Evolutionary conservation across 2,888 invertebrate genomes (phyloP).

Genomic region (Lasioglossum oenotherae): DNA sequence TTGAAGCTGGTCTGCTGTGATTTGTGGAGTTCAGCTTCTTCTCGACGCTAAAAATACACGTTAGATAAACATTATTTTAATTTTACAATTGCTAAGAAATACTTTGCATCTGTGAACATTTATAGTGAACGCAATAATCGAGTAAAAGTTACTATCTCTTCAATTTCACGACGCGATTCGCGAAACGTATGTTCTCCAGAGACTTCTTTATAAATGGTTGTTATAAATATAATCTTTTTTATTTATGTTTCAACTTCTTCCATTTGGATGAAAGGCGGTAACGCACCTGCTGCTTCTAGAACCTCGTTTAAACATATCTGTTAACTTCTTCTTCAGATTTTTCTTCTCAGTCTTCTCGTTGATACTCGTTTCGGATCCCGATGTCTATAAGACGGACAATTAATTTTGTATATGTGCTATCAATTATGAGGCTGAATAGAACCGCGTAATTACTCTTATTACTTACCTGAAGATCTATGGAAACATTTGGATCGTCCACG

Average conservation of each 20-base stretch:
- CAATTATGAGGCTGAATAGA: too few species aligned
- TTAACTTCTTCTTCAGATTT: conserved; percentile 91
- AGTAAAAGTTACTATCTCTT: background rate
- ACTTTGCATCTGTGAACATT: background rate
- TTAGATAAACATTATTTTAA: background rate
- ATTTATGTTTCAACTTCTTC: background rate
- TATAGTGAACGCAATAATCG: background rate
- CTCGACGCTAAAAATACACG: conserved; percentile 73
- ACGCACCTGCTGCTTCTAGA: conserved; percentile 77
- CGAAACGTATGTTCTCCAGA: background rate
- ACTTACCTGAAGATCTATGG: conserved; percentile 80
- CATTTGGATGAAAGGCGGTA: background rate
- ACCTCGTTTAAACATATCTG: conserved; percentile 92
- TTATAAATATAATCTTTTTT: conserved; percentile 38
- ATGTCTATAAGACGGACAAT: conserved; percentile 74
- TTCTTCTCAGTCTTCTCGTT: conserved; percentile 86
- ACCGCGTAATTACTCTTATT: conserved; percentile 1
- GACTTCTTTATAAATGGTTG: background rate
- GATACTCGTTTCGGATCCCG: conserved; percentile 82
- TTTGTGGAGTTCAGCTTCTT: conserved; percentile 77
- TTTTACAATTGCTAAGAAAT: background rate
- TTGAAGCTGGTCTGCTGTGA: conserved; percentile 80
- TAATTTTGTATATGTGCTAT: background rate
- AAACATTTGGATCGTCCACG: conserved; percentile 88
- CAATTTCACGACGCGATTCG: background rate